Evolutionary conservation across 2,797 vertebrate genomes (phyloP), one percentile per base, ranked within the genome.

Genomic region (Coilia nasus): DNA sequence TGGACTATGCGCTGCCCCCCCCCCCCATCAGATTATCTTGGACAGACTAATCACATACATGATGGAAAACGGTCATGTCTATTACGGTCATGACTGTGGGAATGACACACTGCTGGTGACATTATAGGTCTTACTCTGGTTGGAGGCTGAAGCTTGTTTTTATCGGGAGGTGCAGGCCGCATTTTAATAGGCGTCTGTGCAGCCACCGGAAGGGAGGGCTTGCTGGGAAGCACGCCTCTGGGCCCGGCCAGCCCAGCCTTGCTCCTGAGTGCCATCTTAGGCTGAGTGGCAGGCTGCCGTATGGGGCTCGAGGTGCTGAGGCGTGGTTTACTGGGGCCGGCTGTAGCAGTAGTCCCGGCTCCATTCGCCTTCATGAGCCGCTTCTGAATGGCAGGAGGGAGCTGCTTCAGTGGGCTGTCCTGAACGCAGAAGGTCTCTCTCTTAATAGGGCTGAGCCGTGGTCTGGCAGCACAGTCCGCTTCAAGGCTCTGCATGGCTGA

Each of bases 341-440:
- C 19, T 0, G 5, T 10, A 3, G 31, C 71, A 2, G 31, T 14
- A 3, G 67, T 14, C 4, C 35, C 12, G 7, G 7, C 50, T 54
- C 71, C n/a, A 3, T 85, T 85, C 9, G 82, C 81, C 87, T 87
- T 92, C 44, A 91, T 85, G 0, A 93, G 88, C 21, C 89, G 90
- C 12, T 91, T 92, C 90, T 94, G 97, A 83, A 97, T 83, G 14
- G 92, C 93, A 0, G 96, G 94, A 0, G 95, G 96, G 81, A 97
- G 94, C 85, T 95, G 92, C 86, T 93, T 96, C 67, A 94, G 88
- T 9, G 96, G 96, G 87, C 95, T 96, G 7, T 97, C 96, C 88
- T 92, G 89, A 62, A 99, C 94, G 46, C 93, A 96, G 92, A 96
- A 99, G 0, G 98, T 99, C 90, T 98, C 96, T 46, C 97, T 94